phyloP scores from a whole-genome alignment of 2,113 vertebrate species.

The Solenodon paradoxus region DNA sequence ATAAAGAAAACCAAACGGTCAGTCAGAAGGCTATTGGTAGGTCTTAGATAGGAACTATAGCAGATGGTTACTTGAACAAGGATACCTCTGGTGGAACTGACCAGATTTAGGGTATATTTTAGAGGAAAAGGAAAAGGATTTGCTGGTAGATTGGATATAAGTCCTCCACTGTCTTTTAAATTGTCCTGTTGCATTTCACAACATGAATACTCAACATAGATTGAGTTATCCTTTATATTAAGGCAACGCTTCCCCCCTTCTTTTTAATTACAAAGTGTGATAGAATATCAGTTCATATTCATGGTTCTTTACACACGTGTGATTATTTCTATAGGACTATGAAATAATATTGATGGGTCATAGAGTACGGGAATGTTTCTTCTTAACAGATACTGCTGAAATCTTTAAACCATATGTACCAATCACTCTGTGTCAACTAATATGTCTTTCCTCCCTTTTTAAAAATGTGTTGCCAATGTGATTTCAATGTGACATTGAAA shows the following conservation, averaged over 20 bases:
- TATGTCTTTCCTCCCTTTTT: neutral
- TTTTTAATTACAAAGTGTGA: neutral
- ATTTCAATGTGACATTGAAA: constrained; percentile 34
- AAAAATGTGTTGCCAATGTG: neutral
- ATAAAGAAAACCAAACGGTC: neutral
- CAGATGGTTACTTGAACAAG: neutral
- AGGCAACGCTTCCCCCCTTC: neutral
- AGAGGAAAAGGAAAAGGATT: neutral
- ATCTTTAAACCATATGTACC: neutral
- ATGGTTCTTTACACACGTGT: neutral
- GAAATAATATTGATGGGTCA: constrained; percentile 10
- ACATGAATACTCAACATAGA: neutral
- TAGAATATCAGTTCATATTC: neutral
- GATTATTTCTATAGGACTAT: neutral
- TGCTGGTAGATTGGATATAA: neutral
- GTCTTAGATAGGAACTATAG: neutral
- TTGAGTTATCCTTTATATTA: neutral
- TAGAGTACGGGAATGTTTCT: constrained; percentile 4
- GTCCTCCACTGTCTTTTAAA: neutral
- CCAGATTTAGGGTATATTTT: neutral
- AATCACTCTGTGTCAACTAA: neutral
- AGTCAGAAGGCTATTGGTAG: neutral
- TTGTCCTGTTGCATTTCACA: neutral
- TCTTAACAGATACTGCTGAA: constrained; percentile 23
- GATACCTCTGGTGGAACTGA: neutral